phyloP scores from a whole-genome alignment of 2,888 invertebrate genomes.

The Molorchus minor region DNA sequence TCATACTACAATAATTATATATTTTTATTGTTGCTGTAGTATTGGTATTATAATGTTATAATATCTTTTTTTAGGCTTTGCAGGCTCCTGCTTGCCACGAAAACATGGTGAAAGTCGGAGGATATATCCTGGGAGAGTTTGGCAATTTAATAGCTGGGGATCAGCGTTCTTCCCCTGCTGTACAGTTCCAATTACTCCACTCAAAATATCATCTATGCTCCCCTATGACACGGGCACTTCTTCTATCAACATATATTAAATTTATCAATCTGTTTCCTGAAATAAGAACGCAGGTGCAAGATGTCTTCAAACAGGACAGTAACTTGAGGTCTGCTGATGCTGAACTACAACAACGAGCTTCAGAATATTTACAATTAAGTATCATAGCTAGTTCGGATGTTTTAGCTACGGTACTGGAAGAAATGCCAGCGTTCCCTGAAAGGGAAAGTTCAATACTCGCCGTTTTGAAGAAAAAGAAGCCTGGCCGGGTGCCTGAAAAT shows the following conservation, averaged over 20 bases:
- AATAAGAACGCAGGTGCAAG: conserved; percentile 94
- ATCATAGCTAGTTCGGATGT: conserved; percentile 97
- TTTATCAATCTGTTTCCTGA: conserved; percentile 99
- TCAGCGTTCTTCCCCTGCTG: conserved; percentile 93
- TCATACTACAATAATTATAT: too few relatives aligned
- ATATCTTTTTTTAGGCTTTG: conserved; percentile 76
- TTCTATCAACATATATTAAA: conserved; percentile 98
- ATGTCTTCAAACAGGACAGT: conserved; percentile 90
- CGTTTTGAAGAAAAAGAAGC: conserved; percentile 98
- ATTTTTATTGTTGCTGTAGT: too few relatives aligned
- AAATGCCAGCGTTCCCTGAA: conserved; percentile 99
- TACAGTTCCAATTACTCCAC: conserved; percentile 98
- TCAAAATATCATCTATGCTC: conserved; percentile 99
- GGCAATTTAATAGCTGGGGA: conserved; percentile 99
- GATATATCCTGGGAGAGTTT: conserved; percentile 98
- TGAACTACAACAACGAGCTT: conserved; percentile 96
- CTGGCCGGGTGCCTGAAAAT: conserved; percentile 91
- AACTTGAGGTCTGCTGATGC: conserved; percentile 98
- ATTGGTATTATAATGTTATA: too few relatives aligned
- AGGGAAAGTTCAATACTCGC: conserved; percentile 97
- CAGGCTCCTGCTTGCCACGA: conserved; percentile 99
- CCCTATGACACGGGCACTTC: conserved; percentile 93
- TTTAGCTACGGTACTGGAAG: conserved; percentile 96
- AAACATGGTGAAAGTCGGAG: conserved; percentile 99
- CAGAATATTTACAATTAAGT: conserved; percentile 96